A percentile compares a stretch with the other conserved stretches of the same genome.
These are phyloP conservation scores for Rambutsinella grinnellia DNA, from an alignment of 2,888 invertebrate genomes.

Conservation along the genomic window DNA sequence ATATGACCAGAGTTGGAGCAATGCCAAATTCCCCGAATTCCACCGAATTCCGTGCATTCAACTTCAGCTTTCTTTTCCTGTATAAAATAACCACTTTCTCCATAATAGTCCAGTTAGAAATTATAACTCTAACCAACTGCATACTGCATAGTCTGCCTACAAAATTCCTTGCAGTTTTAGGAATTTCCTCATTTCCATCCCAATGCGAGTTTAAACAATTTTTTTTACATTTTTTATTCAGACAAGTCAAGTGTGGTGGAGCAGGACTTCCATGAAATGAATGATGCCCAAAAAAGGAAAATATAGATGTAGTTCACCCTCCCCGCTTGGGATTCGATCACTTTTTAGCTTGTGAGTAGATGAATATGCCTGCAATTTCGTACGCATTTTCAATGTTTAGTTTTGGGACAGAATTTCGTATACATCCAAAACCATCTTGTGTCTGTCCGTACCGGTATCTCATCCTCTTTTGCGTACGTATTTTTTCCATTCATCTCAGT, in stretches of 20 bases:
- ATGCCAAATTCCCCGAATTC: slow-evolving; percentile 28
- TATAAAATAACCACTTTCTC: background rate
- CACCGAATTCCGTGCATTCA: slow-evolving; percentile 39
- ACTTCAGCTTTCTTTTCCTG: slow-evolving; percentile 5
- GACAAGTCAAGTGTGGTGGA: background rate
- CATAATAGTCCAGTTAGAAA: background rate
- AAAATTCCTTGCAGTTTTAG: background rate
- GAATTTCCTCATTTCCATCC: background rate
- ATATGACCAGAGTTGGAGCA: background rate
- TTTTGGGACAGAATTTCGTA: background rate
- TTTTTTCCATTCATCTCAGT: background rate
- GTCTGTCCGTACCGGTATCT: too few relatives aligned
- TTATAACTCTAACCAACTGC: background rate
- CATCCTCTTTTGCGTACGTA: background rate
- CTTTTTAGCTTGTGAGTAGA: background rate
- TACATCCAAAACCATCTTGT: too few relatives aligned
- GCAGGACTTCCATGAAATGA: background rate
- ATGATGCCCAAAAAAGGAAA: slow-evolving; percentile 14
- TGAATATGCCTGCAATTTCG: background rate
- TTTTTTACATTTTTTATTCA: slow-evolving; percentile 6
- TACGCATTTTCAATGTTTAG: background rate
- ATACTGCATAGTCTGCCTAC: background rate
- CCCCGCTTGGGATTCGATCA: background rate
- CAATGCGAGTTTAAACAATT: background rate
- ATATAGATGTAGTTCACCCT: background rate